These are phyloP conservation scores for Oreochromis tanganicae DNA, from an alignment of 2,113 vertebrate genomes.

Conservation along the genomic window DNA sequence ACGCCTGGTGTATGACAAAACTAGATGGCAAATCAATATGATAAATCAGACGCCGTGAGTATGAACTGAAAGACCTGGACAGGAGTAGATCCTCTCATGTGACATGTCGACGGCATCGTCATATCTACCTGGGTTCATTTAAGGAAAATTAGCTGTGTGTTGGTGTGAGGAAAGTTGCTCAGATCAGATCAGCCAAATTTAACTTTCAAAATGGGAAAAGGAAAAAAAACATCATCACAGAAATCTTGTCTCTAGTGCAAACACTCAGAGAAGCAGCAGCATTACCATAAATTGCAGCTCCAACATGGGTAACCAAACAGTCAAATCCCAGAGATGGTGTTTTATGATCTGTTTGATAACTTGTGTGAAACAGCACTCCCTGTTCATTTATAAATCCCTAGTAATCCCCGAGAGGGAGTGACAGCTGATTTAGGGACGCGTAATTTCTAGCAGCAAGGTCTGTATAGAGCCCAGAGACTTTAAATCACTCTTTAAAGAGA, in stretches of 20 bases:
- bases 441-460: conserved; percentile 43
- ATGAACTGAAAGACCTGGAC: neutral
- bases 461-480: conserved; percentile 69
- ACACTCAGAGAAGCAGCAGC: neutral
- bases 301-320: conserved; percentile 53
- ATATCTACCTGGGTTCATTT: neutral
- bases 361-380: conserved; percentile 53
- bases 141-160: neutral
- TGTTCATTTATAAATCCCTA: conserved; percentile 53
- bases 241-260: neutral
- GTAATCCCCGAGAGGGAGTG: conserved; percentile 51
- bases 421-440: conserved; percentile 58
- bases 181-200: neutral
- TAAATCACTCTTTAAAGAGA: conserved; percentile 84
- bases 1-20: neutral
- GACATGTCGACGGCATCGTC: neutral
- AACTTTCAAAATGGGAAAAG: neutral
- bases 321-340: conserved; percentile 53
- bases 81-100: neutral
- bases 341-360: conserved; percentile 64
- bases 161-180: neutral
- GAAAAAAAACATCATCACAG: conserved; percentile 11
- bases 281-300: conserved; percentile 32
- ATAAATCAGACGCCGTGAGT: neutral
- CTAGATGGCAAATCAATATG: neutral